Conservation (phyloP, 1,140 invertebrate genomes). For the Zaprionus kolodkinae region DNA sequence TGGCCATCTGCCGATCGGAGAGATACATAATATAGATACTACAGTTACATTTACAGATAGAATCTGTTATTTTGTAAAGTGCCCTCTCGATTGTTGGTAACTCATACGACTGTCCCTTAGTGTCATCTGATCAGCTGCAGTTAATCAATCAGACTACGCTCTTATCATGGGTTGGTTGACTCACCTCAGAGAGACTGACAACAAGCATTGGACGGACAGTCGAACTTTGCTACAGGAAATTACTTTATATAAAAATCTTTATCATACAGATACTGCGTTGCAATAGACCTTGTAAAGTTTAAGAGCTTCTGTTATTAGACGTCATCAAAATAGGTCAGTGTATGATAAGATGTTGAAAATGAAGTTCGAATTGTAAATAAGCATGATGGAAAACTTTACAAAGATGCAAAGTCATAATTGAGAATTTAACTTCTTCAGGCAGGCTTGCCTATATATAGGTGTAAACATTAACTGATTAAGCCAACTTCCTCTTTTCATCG, state of each 20-base stretch:
- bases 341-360: neutral
- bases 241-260: neutral
- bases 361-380: neutral
- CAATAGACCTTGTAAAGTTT: neutral
- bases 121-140: conserved; percentile 15
- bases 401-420: neutral
- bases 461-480: neutral
- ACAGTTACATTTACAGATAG: neutral
- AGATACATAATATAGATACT: neutral
- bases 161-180: conserved; percentile 19
- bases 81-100: neutral
- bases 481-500: neutral
- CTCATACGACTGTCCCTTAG: neutral
- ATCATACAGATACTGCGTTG: neutral
- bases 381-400: neutral
- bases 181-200: neutral
- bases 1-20: conserved; percentile 16
- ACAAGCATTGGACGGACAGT: neutral
- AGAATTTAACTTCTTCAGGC: neutral
- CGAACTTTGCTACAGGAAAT: neutral
- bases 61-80: neutral
- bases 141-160: conserved; percentile 17
- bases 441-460: neutral
- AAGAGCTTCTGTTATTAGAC: neutral
- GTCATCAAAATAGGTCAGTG: neutral